A percentile compares a stretch with the other conserved stretches of the same genome.
These are phyloP conservation scores for Neoitamus cyanurus DNA, from an alignment of 2,888 invertebrate species.

Conservation along the genomic window DNA sequence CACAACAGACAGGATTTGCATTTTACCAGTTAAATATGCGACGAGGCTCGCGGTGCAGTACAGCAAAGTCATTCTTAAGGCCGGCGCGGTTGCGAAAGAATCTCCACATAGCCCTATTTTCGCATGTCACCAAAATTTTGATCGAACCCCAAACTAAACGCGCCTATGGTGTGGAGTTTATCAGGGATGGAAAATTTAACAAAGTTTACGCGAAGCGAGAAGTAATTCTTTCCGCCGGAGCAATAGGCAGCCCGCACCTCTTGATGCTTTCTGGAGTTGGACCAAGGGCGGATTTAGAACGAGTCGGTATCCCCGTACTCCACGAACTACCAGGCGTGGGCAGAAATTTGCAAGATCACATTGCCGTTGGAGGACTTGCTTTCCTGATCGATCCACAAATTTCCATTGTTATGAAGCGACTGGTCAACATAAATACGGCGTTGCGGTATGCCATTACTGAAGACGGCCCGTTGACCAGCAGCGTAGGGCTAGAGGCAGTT, in stretches of 20 bases:
- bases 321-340: conserved; percentile 86
- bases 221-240: conserved; percentile 74
- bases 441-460: conserved; percentile 86
- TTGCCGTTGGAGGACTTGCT: conserved; percentile 85
- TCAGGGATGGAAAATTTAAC: conserved; percentile 72
- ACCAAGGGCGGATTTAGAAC: conserved; percentile 76
- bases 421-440: conserved; percentile 86
- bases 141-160: conserved; percentile 78
- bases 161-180: conserved; percentile 84
- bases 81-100: conserved; percentile 82
- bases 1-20: conserved; percentile 86
- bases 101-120: conserved; percentile 82
- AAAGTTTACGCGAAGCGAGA: conserved; percentile 64
- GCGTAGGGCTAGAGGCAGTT: conserved; percentile 87
- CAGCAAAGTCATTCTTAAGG: conserved; percentile 86
- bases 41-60: conserved; percentile 82
- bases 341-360: conserved; percentile 88
- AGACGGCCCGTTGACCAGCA: conserved; percentile 87
- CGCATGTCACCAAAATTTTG: conserved; percentile 81
- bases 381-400: conserved; percentile 85
- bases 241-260: conserved; percentile 91
- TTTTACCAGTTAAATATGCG: conserved; percentile 92
- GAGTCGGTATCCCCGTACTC: conserved; percentile 78
- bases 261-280: conserved; percentile 92
- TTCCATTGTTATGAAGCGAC: conserved; percentile 81